phyloP scores from a whole-genome alignment of 1,140 invertebrate genomes.

The Bicyclus anynana region DNA sequence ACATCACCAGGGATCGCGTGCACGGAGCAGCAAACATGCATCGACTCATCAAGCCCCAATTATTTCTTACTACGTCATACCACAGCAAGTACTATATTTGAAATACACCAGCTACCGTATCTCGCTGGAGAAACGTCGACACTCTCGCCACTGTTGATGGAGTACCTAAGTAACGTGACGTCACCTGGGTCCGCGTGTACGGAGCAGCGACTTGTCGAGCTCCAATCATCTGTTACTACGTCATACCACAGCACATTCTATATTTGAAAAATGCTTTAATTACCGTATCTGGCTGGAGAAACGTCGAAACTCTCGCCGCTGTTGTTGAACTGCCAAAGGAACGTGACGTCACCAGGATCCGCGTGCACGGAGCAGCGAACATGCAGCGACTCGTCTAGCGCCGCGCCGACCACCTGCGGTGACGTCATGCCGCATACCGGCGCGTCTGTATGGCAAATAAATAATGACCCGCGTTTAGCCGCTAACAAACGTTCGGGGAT shows the following conservation, averaged over 20 bases:
- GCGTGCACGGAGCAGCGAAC: slow-evolving; percentile 91
- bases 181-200: slow-evolving; percentile 91
- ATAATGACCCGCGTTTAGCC: not conserved
- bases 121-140: slow-evolving; percentile 86
- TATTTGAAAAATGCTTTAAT: no score
- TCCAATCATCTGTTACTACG: no score
- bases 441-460: slow-evolving; percentile 79
- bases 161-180: slow-evolving; percentile 89
- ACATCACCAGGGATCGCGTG: slow-evolving; percentile 90
- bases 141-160: slow-evolving; percentile 91
- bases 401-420: slow-evolving; percentile 87
- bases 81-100: not conserved
- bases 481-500: not conserved
- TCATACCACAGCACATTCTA: no score
- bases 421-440: slow-evolving; percentile 86
- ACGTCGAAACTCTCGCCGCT: slow-evolving; percentile 91
- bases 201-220: slow-evolving; percentile 87
- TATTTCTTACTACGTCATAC: slow-evolving; percentile 81
- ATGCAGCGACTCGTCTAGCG: slow-evolving; percentile 87
- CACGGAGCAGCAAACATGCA: slow-evolving; percentile 89
- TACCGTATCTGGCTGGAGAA: slow-evolving; percentile 80
- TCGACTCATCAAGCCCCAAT: slow-evolving; percentile 89
- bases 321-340: slow-evolving; percentile 93
- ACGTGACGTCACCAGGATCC: slow-evolving; percentile 89
- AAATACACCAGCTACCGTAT: slow-evolving; percentile 48